Percentiles rank a stretch among this genome's conserved stretches.
Evolutionary conservation across 2,888 invertebrate species (phyloP).

Genomic region (Leptinotarsa tumamoca): DNA sequence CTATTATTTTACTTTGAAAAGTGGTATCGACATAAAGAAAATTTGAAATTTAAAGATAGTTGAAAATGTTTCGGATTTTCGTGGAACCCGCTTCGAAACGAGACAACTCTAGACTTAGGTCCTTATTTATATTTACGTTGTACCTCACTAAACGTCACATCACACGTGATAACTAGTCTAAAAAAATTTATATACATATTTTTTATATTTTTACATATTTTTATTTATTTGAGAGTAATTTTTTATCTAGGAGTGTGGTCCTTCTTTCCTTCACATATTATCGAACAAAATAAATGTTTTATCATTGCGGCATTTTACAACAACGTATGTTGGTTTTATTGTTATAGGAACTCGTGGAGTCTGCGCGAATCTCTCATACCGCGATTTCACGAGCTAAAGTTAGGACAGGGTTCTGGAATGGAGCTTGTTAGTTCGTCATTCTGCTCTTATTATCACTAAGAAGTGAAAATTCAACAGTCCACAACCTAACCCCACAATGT

Average conservation of each 20-base stretch:
- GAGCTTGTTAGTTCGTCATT: neutral
- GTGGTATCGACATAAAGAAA: too few species aligned
- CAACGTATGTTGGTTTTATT: conserved; percentile 45
- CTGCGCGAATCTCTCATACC: conserved; percentile 33
- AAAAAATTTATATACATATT: conserved; percentile 52
- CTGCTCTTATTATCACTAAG: neutral
- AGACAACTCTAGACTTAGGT: conserved; percentile 39
- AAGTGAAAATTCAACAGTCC: neutral
- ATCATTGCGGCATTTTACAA: conserved; percentile 44
- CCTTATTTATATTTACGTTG: conserved; percentile 45
- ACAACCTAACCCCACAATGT: neutral
- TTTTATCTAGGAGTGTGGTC: conserved; percentile 41
- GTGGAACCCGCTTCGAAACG: conserved; percentile 29
- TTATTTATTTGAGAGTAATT: conserved; percentile 47
- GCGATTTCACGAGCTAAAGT: conserved; percentile 34
- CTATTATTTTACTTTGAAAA: too few species aligned
- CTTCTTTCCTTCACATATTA: conserved; percentile 51
- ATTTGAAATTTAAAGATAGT: neutral
- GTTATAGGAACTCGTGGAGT: conserved; percentile 43
- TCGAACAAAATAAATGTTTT: conserved; percentile 34
- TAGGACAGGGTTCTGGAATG: conserved; percentile 17
- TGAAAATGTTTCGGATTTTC: conserved; percentile 11
- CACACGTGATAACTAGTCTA: conserved; percentile 58
- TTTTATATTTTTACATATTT: conserved; percentile 56
- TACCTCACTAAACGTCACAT: conserved; percentile 55